Evolutionary conservation across 2,888 invertebrate species (phyloP), one percentile per base, ranked within the genome.

Genomic region (Eretmocerus hayati): DNA sequence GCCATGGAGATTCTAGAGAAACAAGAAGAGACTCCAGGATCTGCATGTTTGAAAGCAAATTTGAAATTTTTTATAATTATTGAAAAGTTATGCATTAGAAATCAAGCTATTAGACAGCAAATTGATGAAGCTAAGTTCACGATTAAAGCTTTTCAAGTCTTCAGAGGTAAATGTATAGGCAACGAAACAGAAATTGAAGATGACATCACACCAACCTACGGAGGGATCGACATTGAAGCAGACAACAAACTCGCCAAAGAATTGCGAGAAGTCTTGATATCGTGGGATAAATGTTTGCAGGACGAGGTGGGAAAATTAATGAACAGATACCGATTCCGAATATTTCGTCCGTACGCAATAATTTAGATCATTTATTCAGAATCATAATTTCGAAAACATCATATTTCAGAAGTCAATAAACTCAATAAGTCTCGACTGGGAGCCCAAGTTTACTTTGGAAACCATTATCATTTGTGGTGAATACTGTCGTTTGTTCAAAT

Each of bases 141-240:
- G 9, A 31, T 52, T n/a, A 54, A 50, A 48, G 42, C 49, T 38
- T 52, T 46, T 31, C 46, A 47, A 49, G 23, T 18, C 9, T 22
- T 46, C 9, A 45, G 18, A n/a, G 30, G 37, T 4, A 37, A 48
- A 5, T 26, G 13, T 13, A 21, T 33, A 8, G 43, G 56, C 16
- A 39, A 48, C 16, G 46, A 50, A 15, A 46, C 39, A 16, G 54
- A 53, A 19, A 42, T 40, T 33, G 52, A 52, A 20, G 54, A 59
- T 40, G 57, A 60, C 20, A 52, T 68, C 30, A 59, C 66, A n/a
- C 66, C 70, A 16, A 58, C 65, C 32, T 69, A 65, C 50, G 59
- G 54, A 4, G 61, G 60, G 38, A 65, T 70, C 39, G 65, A 62
- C 43, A 56, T 68, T 13, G 58, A 55, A n/a, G 59, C 62, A 31